Evolutionary conservation across 2,113 vertebrate species (phyloP).

Genomic region (Todiramphus saurophagus): DNA sequence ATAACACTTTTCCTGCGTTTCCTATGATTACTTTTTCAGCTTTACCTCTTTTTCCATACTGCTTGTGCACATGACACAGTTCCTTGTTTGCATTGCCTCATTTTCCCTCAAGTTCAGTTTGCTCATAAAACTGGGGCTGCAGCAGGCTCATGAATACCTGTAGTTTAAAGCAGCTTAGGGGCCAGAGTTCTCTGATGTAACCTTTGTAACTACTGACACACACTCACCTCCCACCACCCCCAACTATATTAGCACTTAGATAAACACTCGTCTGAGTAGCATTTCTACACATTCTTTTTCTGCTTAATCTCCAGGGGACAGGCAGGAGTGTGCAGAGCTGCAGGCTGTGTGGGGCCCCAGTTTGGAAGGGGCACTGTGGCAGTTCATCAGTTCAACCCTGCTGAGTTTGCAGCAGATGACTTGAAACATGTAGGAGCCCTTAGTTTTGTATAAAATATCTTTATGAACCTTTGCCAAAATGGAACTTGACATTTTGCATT

Average conservation of each 20-base stretch:
- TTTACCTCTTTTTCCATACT: background rate
- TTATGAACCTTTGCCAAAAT: constrained; percentile 32
- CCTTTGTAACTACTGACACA: background rate
- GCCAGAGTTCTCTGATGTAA: background rate
- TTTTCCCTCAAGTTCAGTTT: background rate
- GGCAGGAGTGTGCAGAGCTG: fast-evolving
- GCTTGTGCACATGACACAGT: background rate
- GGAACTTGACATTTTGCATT: background rate
- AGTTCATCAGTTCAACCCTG: background rate
- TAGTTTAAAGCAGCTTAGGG: background rate
- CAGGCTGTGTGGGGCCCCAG: background rate
- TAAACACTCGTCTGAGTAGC: background rate
- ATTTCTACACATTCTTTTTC: background rate
- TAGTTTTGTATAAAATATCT: constrained; percentile 4
- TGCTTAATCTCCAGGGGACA: background rate
- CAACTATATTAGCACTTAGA: background rate
- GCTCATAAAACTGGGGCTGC: background rate
- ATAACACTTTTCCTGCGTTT: background rate
- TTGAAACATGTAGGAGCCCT: constrained; percentile 21
- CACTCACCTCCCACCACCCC: background rate
- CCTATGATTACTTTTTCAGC: background rate
- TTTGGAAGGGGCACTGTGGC: background rate
- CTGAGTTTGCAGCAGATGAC: background rate
- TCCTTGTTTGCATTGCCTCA: background rate
- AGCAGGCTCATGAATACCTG: background rate